These are phyloP conservation scores for Dipodomys spectabilis DNA, from an alignment of 2,113 vertebrate species.

Conservation along the genomic window DNA sequence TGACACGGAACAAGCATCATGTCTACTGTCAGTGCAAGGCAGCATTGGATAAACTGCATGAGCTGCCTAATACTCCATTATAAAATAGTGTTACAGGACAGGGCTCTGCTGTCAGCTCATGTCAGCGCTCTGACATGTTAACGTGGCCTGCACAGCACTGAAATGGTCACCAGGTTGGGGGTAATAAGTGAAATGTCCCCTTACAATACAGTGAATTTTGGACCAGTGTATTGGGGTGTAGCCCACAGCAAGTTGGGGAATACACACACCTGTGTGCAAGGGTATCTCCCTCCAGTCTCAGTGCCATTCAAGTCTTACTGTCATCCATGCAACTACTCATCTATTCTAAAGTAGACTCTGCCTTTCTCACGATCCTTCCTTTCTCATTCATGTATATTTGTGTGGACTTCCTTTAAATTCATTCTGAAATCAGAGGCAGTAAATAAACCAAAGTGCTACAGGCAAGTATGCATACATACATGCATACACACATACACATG, in stretches of 20 bases:
- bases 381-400: not conserved
- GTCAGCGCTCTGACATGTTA: no score
- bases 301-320: no score
- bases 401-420: not conserved
- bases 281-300: not conserved
- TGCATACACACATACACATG: no score
- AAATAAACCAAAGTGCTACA: not conserved
- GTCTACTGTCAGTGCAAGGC: no score
- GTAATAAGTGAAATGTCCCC: no score
- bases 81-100: not conserved
- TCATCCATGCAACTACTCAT: no score
- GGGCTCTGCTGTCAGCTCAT: no score
- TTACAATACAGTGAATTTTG: not conserved
- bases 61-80: not conserved
- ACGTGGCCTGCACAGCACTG: rapidly evolving
- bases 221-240: no score
- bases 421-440: not conserved
- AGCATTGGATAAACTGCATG: not conserved
- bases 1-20: not conserved
- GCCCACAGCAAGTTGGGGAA: not conserved
- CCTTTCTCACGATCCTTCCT: not conserved
- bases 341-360: no score
- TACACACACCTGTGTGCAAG: no score
- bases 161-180: rapidly evolving
- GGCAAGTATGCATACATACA: no score